Base-by-base conservation (phyloP, 2,888 invertebrate genomes). In the Eulithis prunata region DNA sequence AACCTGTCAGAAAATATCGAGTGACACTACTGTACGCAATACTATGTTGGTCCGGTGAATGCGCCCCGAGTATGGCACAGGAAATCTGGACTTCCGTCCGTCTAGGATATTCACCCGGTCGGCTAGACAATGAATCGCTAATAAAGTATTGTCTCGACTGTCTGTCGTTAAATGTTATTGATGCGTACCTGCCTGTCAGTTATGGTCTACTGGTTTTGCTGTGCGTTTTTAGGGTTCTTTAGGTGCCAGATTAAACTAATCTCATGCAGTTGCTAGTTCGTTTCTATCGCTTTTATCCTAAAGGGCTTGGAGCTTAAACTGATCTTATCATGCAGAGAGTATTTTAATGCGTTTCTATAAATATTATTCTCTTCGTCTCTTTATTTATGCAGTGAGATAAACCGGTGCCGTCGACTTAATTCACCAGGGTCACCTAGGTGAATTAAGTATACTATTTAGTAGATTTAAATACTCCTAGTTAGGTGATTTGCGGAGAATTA, bases 41-140 rank as follows among this genome's bases (percentile, higher is more conserved):
- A 60, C 55, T 57, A 21, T 14, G 36, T 47, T 36, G 11, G 12
- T 14, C n/a, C 13, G 14, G 51, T 32, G 43, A 41, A 38, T 54
- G 56, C 8, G 69, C 60, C 73, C 68, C 79, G 72, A 75, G 75
- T 84, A 84, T 78, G 84, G 79, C 78, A 83, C 91, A 88, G 92
- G 92, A 92, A 88, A 91, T 89, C 91, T 88, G 76, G 77, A 87
- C 91, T 89, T 91, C 92, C 92, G 91, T 67, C 80, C 84, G 88
- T 86, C 89, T 91, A 90, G 89, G 87, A 89, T 89, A 83, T 90
- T 90, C 84, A 88, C 86, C 87, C 80, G 86, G 78, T 85, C 79
- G 84, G 81, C 88, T 86, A 88, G 85, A 90, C 88, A 83, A 87
- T 89, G 85, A 85, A 81, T 84, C 77, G 80, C 81, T 86, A 87